Percentiles rank a stretch among this genome's conserved stretches.
phyloP scores from a whole-genome alignment of 2,888 invertebrate genomes.

The Cheilosia variabilis region DNA sequence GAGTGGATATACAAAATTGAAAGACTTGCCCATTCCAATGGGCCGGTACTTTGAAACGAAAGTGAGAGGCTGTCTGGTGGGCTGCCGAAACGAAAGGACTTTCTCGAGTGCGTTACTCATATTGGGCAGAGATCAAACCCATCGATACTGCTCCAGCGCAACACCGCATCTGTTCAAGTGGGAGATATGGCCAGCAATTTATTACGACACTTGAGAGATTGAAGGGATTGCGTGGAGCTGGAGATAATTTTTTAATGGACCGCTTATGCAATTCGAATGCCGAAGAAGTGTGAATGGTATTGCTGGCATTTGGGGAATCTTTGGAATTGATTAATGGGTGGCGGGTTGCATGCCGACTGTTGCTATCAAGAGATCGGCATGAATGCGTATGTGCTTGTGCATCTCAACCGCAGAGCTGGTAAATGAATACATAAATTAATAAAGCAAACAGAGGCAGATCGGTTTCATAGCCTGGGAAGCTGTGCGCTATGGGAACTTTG shows the following conservation, averaged over 20 bases:
- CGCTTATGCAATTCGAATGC: neutral
- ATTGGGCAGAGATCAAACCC: neutral
- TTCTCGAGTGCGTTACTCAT: slow-evolving; percentile 37
- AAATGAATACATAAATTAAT: slow-evolving; percentile 5
- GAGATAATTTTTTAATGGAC: slow-evolving; percentile 3
- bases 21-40: slow-evolving; percentile 35
- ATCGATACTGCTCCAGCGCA: neutral
- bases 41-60: slow-evolving; percentile 58
- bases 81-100: slow-evolving; percentile 28
- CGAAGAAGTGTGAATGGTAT: neutral
- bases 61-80: slow-evolving; percentile 52
- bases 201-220: slow-evolving; percentile 27
- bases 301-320: slow-evolving; percentile 22
- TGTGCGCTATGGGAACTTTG: slow-evolving; percentile 7
- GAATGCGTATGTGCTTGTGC: neutral
- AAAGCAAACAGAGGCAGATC: slow-evolving; percentile 1
- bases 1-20: neutral
- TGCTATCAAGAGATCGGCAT: slow-evolving; percentile 17
- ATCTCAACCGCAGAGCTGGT: neutral
- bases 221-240: slow-evolving; percentile 12
- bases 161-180: no score
- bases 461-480: neutral
- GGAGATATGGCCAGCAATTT: neutral
- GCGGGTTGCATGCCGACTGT: no score
- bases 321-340: slow-evolving; percentile 19